A percentile compares a stretch with the other conserved stretches of the same genome.
Conservation (phyloP, 2,797 vertebrate species). For the Acanthis flammea region DNA sequence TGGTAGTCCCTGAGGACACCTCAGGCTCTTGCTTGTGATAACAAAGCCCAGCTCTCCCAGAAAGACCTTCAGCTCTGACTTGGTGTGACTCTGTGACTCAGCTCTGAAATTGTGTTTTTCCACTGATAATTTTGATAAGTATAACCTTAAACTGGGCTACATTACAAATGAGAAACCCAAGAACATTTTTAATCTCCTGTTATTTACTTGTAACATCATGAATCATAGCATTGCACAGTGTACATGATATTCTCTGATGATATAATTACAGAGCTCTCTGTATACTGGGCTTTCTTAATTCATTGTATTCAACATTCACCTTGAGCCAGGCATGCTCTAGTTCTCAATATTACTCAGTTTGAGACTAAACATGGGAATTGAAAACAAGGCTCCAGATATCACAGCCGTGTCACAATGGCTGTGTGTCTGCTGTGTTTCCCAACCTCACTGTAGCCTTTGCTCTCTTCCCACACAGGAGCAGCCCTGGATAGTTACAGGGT, state of each 20-base stretch:
- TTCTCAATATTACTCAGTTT: background rate
- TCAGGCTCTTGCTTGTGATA: background rate
- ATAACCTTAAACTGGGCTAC: constrained; percentile 9
- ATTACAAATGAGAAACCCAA: background rate
- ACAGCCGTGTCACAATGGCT: accelerated
- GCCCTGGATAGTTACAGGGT: background rate
- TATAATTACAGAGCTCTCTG: background rate
- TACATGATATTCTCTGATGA: background rate
- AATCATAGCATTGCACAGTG: background rate
- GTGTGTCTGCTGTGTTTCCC: background rate
- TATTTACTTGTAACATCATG: constrained; percentile 20
- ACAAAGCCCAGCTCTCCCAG: background rate
- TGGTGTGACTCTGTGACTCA: background rate
- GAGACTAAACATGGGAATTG: background rate
- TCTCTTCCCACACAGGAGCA: background rate
- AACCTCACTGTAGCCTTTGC: background rate
- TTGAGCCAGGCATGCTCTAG: background rate
- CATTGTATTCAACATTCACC: constrained; percentile 4
- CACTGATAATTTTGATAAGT: constrained; percentile 20
- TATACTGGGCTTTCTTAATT: constrained; percentile 2
- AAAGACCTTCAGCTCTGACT: background rate
- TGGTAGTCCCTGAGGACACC: background rate
- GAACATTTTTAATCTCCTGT: constrained; percentile 34
- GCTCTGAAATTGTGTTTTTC: constrained; percentile 22
- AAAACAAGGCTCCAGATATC: background rate